Conservation (phyloP, 1,140 invertebrate species). For the Sycophaga agraensis region DNA sequence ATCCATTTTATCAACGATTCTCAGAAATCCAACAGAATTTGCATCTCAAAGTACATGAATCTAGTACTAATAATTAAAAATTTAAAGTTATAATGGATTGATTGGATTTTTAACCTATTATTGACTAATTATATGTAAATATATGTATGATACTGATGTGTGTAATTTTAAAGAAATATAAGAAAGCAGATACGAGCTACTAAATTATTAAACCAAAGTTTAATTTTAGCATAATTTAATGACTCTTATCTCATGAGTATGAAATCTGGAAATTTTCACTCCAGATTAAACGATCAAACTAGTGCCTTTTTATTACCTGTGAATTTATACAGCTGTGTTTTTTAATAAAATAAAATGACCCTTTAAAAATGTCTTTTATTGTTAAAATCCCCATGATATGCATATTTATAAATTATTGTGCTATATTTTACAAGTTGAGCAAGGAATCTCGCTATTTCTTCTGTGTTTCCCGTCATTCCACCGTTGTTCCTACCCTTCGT, state of each 20-base stretch:
- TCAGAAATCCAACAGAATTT: slow-evolving; percentile 11
- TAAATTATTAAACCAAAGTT: slow-evolving; percentile 22
- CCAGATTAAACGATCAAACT: neutral
- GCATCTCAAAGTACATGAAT: slow-evolving; percentile 21
- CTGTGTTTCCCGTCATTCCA: no score
- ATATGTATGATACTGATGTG: slow-evolving; percentile 14
- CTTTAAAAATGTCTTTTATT: neutral
- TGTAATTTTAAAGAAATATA: neutral
- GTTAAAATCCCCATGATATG: no score
- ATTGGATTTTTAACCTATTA: neutral
- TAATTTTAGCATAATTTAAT: slow-evolving; percentile 21
- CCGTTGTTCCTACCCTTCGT: no score
- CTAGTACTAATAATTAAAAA: slow-evolving; percentile 1
- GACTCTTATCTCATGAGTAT: neutral
- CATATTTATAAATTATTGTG: no score
- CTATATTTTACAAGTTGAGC: no score
- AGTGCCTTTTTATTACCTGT: slow-evolving; percentile 23
- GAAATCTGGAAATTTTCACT: neutral
- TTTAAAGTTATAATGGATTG: neutral
- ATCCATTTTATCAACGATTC: neutral
- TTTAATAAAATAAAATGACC: slow-evolving; percentile 21
- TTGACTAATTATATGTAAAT: slow-evolving; percentile 15
- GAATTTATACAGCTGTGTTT: slow-evolving; percentile 18
- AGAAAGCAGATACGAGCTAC: neutral
- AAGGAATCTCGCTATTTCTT: no score